Conservation (phyloP, 1,140 invertebrate genomes). For the Brachionus sp. region DNA sequence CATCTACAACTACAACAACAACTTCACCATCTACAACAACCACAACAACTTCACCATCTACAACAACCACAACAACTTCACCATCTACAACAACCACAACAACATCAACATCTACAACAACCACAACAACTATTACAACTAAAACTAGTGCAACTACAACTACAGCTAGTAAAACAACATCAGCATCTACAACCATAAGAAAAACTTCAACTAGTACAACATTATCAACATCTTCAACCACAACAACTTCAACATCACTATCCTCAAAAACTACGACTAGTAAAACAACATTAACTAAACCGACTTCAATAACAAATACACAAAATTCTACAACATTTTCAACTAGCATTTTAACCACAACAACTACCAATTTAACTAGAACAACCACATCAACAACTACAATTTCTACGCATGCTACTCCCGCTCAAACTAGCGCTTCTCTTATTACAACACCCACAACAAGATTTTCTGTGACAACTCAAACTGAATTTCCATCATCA, state of each 20-base stretch:
- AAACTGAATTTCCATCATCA: no score
- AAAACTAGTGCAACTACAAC: background rate
- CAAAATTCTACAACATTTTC: no score
- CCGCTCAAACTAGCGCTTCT: no score
- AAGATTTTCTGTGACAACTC: no score
- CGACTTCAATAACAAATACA: no score
- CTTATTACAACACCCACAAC: no score
- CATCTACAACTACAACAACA: background rate
- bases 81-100: background rate
- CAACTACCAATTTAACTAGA: background rate
- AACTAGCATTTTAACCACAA: no score
- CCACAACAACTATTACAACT: background rate
- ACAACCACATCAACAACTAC: background rate
- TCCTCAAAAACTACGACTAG: no score
- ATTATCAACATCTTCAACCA: background rate
- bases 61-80: background rate
- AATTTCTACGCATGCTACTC: no score
- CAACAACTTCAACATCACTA: background rate
- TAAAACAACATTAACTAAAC: no score
- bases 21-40: background rate
- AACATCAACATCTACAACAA: background rate
- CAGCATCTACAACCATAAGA: no score
- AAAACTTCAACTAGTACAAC: no score
- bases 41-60: background rate
- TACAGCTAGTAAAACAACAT: background rate